Conservation (phyloP, 1,140 invertebrate genomes). For the Parasteatoda tepidariorum region DNA sequence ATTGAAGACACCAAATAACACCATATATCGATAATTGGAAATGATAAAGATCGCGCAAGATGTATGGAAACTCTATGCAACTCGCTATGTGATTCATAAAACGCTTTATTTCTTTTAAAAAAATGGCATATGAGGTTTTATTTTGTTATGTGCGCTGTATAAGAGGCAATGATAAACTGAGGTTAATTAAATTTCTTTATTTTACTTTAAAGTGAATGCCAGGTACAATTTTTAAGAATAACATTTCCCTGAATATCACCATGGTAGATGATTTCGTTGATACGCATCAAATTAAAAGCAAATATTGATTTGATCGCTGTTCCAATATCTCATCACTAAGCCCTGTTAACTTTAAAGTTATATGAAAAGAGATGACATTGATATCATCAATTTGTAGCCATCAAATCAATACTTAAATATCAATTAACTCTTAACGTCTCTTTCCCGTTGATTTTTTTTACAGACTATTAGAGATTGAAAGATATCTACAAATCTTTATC, state of each 20-base stretch:
- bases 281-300: conserved; percentile 5
- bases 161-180: conserved; percentile 17
- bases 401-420: no score
- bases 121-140: conserved; percentile 35
- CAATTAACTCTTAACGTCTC: conserved; percentile 46
- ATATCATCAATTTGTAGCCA: no score
- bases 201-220: conserved; percentile 21
- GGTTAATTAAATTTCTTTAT: background rate
- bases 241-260: conserved; percentile 49
- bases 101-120: conserved; percentile 3
- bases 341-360: background rate
- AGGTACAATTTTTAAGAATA: conserved; percentile 23
- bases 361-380: no score
- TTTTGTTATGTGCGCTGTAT: conserved; percentile 49
- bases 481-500: conserved; percentile 20
- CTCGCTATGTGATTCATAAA: no score
- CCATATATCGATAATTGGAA: no score
- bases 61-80: no score
- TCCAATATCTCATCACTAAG: background rate
- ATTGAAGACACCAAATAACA: no score
- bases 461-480: background rate
- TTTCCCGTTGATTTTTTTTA: background rate
- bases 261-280: conserved; percentile 44
- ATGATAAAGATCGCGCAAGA: no score
- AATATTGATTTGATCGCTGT: conserved; percentile 5